Evolutionary conservation across 2,113 vertebrate species (phyloP), one percentile per base, ranked within the genome.

Genomic region (Falco punctatus): DNA sequence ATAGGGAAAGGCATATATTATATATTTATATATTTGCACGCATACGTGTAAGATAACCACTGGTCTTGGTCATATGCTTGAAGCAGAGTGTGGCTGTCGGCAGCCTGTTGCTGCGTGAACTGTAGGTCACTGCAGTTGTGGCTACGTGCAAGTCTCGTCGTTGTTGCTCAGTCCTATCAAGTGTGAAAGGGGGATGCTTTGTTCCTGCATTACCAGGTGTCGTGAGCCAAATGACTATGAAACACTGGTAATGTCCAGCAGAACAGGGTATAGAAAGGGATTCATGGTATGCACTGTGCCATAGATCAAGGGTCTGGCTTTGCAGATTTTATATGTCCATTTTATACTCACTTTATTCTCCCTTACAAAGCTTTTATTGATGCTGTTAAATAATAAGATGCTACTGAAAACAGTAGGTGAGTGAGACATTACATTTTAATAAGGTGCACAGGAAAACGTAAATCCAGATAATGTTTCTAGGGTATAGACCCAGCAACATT

Each of bases 101-200:
- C 48, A 49, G 51, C 51, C 46, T 32, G 22, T 5, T 27, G 13
- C 32, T 17, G 48, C 4, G 1, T 6, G 22, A 62, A 5, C 14
- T 0, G 0, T 35, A 7, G 32, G 16, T 33, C 3, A 0, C 30
- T 24, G 30, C 33, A 21, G 21, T 15, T 57, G 38, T n/a, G 77
- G 58, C 73, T n/a, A 11, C 2, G 11, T 42, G 23, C 11, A 24
- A 1, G 3, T 13, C 38, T 26, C 27, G 11, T 21, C n/a, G 10
- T 23, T 15, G 15, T 21, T 23, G 35, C 71, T 90, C 24, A 10
- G 32, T 5, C 22, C 44, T 46, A 26, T 0, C 35, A 30, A 28
- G 40, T 2, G 22, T 30, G 40, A 70, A 55, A 69, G 16, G 8
- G 42, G 19, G 24, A 5, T 54, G n/a, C 15, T 90, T 67, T 40